Evolutionary conservation across 1,140 invertebrate genomes (phyloP).

Genomic region (Caenorhabditis remanei): DNA sequence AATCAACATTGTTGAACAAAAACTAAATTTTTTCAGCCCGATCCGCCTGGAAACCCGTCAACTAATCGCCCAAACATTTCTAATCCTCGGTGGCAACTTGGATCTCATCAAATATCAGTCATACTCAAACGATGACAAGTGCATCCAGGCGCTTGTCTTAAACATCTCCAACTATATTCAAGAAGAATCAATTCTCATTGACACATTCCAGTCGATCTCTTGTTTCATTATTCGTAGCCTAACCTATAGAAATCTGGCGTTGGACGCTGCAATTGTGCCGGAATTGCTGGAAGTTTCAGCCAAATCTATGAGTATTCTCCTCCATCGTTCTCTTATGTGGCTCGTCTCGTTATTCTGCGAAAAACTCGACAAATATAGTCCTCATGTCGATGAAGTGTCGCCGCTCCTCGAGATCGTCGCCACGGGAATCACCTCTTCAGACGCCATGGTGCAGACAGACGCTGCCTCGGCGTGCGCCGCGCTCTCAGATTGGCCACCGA

Average conservation of each 20-base stretch:
- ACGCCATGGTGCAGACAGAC: constrained; percentile 35
- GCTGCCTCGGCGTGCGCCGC: constrained; percentile 1
- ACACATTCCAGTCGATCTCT: constrained; percentile 7
- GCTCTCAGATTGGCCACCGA: neutral
- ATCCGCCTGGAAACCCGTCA: neutral
- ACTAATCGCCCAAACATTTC: neutral
- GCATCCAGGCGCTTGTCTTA: neutral
- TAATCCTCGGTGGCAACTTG: neutral
- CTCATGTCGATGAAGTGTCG: constrained; percentile 1
- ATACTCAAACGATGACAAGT: neutral
- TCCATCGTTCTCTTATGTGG: constrained; percentile 19
- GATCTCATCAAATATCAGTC: neutral
- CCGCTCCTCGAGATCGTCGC: constrained; percentile 9
- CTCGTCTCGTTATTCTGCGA: constrained; percentile 14
- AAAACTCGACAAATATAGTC: constrained; percentile 34
- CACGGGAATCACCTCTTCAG: neutral
- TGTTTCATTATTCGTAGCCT: constrained; percentile 28
- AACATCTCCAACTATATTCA: neutral
- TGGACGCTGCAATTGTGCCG: constrained; percentile 7
- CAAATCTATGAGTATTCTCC: neutral
- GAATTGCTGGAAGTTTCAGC: neutral
- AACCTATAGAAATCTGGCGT: neutral
- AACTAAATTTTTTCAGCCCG: neutral
- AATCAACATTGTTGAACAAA: too few species aligned
- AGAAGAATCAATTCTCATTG: neutral